Evolutionary conservation across 2,113 vertebrate genomes (phyloP).

Genomic region (Electrona antarctica): DNA sequence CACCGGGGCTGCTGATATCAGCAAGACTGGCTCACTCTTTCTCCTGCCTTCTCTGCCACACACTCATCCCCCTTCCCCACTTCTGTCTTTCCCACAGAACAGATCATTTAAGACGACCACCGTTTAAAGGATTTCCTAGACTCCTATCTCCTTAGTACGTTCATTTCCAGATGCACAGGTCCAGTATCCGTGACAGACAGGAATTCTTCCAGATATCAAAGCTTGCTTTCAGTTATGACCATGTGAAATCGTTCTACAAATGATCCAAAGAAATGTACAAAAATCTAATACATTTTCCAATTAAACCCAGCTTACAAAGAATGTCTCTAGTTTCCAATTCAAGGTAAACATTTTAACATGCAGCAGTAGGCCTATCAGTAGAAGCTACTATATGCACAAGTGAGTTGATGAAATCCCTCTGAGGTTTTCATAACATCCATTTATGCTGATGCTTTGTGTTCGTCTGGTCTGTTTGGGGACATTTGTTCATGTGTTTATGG

Average conservation of each 20-base stretch:
- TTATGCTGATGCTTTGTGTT: no score
- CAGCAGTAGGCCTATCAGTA: no score
- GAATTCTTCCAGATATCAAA: conserved; percentile 23
- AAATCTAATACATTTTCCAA: not conserved
- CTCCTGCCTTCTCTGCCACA: not conserved
- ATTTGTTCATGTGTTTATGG: no score
- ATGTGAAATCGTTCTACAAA: not conserved
- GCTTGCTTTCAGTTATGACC: conserved; percentile 3
- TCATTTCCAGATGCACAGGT: conserved; percentile 14
- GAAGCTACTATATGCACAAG: no score
- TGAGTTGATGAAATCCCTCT: no score
- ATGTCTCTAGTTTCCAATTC: no score
- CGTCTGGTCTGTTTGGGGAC: no score
- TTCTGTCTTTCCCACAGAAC: not conserved
- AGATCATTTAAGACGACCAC: no score
- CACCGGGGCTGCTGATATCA: no score
- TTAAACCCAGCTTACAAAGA: no score
- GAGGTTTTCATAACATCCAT: no score
- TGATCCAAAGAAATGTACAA: not conserved
- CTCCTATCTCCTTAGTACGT: conserved; percentile 25
- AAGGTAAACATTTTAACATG: no score
- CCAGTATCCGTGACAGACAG: conserved; percentile 18
- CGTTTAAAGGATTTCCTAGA: not conserved
- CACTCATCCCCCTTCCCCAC: not conserved
- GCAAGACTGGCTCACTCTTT: not conserved